These are phyloP conservation scores for Musca vetustissima DNA, from an alignment of 1,140 invertebrate genomes.

Conservation along the genomic window DNA sequence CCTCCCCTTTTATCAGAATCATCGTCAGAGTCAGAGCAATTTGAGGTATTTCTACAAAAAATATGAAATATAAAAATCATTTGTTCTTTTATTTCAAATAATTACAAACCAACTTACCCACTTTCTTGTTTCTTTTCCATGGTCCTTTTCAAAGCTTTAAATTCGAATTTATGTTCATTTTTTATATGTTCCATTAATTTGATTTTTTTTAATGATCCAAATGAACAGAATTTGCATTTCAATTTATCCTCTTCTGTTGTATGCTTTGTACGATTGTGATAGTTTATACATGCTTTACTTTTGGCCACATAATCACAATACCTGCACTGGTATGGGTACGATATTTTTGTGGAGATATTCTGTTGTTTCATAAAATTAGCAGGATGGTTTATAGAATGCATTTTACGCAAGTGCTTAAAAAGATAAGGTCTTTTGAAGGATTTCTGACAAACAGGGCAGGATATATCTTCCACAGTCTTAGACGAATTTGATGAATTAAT, in stretches of 20 bases:
- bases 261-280: neutral
- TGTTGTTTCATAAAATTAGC: neutral
- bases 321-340: neutral
- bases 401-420: too few species aligned
- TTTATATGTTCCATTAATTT: neutral
- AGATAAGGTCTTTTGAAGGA: too few species aligned
- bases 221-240: constrained; percentile 5
- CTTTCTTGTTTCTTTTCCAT: neutral
- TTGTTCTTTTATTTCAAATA: neutral
- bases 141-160: neutral
- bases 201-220: neutral
- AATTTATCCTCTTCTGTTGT: neutral
- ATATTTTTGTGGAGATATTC: neutral
- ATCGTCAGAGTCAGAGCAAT: neutral
- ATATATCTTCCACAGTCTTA: too few species aligned
- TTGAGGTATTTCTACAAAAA: neutral
- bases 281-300: neutral
- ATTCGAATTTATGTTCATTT: neutral
- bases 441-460: too few species aligned
- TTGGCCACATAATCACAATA: neutral
- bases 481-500: too few species aligned
- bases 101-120: neutral
- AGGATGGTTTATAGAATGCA: neutral
- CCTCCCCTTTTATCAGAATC: neutral
- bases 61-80: neutral